phyloP scores from a whole-genome alignment of 2,888 invertebrate genomes.

The Anthoptus insignis region DNA sequence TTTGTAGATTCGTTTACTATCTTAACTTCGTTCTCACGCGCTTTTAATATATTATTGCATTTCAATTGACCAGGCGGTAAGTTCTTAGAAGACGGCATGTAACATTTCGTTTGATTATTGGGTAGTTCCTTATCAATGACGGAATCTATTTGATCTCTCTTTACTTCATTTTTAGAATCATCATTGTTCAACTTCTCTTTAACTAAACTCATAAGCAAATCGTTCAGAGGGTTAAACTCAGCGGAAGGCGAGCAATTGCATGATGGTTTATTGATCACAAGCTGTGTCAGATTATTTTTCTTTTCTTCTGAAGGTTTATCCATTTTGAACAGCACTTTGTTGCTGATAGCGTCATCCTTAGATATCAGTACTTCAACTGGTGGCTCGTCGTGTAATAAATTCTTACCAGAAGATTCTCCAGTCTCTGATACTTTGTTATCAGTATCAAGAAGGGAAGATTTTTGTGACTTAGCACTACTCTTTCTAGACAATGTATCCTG shows the following conservation, averaged over 20 bases:
- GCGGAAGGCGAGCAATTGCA: slow-evolving; percentile 80
- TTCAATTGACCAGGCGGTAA: slow-evolving; percentile 97
- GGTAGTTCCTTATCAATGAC: slow-evolving; percentile 87
- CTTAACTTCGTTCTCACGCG: slow-evolving; percentile 86
- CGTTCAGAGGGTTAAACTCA: slow-evolving; percentile 81
- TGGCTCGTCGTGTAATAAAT: slow-evolving; percentile 72
- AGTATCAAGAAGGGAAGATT: slow-evolving; percentile 76
- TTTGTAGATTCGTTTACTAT: slow-evolving; percentile 79
- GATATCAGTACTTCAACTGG: slow-evolving; percentile 72
- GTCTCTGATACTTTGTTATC: slow-evolving; percentile 63
- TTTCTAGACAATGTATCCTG: slow-evolving; percentile 78
- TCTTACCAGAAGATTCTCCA: slow-evolving; percentile 75
- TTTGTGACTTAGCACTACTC: slow-evolving; percentile 86
- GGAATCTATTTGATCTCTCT: slow-evolving; percentile 83
- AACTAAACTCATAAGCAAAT: slow-evolving; percentile 81
- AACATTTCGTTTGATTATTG: slow-evolving; percentile 90
- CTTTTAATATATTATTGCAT: slow-evolving; percentile 97
- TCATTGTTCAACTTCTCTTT: slow-evolving; percentile 87
- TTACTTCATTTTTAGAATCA: slow-evolving; percentile 89
- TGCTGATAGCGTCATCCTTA: slow-evolving; percentile 82
- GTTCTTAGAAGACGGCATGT: slow-evolving; percentile 89
- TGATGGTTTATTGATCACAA: slow-evolving; percentile 76
- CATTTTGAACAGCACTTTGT: slow-evolving; percentile 79
- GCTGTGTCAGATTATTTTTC: slow-evolving; percentile 76
- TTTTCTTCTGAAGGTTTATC: slow-evolving; percentile 72